Conservation (phyloP, 2,888 invertebrate species). For the Diloba caeruleocephala region DNA sequence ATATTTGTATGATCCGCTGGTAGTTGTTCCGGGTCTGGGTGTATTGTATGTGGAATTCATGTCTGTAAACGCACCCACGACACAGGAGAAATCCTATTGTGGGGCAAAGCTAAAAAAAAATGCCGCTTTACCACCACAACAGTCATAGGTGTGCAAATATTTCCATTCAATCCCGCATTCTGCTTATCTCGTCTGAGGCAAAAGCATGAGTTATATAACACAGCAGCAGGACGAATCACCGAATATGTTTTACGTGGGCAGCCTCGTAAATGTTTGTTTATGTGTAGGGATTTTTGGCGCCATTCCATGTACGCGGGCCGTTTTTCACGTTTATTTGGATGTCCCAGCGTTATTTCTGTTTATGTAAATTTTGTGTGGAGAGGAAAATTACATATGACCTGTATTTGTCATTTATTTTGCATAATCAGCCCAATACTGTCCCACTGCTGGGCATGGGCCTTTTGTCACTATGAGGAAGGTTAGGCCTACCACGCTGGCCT, state of each 20-base stretch:
- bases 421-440: too few relatives aligned
- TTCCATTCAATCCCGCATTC: slow-evolving; percentile 1
- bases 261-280: slow-evolving; percentile 44
- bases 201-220: background rate
- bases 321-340: slow-evolving; percentile 47
- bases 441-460: too few relatives aligned
- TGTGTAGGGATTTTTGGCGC: slow-evolving; percentile 39
- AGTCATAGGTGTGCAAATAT: background rate
- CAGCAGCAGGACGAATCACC: slow-evolving; percentile 14
- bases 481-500: too few relatives aligned
- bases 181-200: background rate
- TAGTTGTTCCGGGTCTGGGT: too few relatives aligned
- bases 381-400: slow-evolving; percentile 4
- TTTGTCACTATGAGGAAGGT: too few relatives aligned
- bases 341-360: slow-evolving; percentile 41
- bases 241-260: slow-evolving; percentile 20
- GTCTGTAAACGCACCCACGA: too few relatives aligned
- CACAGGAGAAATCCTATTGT: too few relatives aligned
- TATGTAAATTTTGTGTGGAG: slow-evolving; percentile 29
- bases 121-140: too few relatives aligned
- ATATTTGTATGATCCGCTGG: too few relatives aligned
- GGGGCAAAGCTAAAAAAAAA: too few relatives aligned
- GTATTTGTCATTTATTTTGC: too few relatives aligned
- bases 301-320: slow-evolving; percentile 29
- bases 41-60: too few relatives aligned